Evolutionary conservation across 2,888 invertebrate species (phyloP), one percentile per base, ranked within the genome.

Genomic region (Melikaiella ostensackeni): DNA sequence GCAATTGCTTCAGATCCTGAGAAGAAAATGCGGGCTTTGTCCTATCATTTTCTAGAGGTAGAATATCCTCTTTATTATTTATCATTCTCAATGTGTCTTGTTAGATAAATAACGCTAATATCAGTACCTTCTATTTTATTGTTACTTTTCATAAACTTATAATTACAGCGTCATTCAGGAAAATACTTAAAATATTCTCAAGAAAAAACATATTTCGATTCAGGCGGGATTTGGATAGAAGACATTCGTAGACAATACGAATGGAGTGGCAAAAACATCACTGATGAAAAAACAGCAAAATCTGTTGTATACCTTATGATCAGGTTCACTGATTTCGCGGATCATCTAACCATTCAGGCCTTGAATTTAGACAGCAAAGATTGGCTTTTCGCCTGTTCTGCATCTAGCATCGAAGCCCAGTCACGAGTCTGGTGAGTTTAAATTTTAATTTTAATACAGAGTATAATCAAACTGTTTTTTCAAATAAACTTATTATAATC

Each of bases 381-480:
- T 81, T 97, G 97, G 97, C 91, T 97, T 24, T 96, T 95, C 88
- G 96, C 94, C 21, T 97, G 97, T 87, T 93, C 93, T 76, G 95
- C 95, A 1, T 92, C 93, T 80, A 91, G 92, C 42, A 91, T 94
- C 1, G 91, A 92, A 84, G 92, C 92, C 30, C 89, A 92, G 16
- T 92, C 93, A 81, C 92, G 94, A 93, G 92, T 94, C 88, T 96
- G 95, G 95, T 95, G 92, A 92, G 91, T 88, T 70, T 75, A 46
- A 57, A 62, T 13, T 35, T 76, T 30, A 75, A 59, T 46, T 82
- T 81, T 70, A 59, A 21, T 59, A 57, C 2, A 13, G 8, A 59
- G 6, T 16, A 55, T n/a, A 8, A 55, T 46, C 0, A 19, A 46
- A 46, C 21, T 16, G 16, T 42, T 5, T 42, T 42, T 3, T 6